Evolutionary conservation across 2,888 invertebrate species (phyloP).

Genomic region (Nebria brevicollis): DNA sequence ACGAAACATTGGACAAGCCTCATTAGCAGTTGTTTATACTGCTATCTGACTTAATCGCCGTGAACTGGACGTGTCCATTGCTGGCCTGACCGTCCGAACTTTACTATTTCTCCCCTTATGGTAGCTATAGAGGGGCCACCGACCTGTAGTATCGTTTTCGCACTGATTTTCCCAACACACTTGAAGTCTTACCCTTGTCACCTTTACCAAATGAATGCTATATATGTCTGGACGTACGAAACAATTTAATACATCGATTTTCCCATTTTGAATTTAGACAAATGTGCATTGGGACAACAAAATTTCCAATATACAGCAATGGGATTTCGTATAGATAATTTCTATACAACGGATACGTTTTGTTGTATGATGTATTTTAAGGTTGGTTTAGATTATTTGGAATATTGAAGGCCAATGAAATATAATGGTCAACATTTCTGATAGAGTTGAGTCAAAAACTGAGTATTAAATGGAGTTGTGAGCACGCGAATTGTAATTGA

Average conservation of each 20-base stretch:
- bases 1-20: slow-evolving; percentile 33
- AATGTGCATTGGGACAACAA: background rate
- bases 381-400: background rate
- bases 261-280: background rate
- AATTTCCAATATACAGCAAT: too few species aligned
- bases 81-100: slow-evolving; percentile 22
- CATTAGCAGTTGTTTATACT: slow-evolving; percentile 32
- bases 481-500: slow-evolving; percentile 33
- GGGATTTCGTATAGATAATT: too few species aligned
- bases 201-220: background rate
- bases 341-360: too few species aligned
- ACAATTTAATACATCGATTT: background rate
- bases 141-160: background rate
- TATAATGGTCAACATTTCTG: background rate
- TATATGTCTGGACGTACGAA: background rate
- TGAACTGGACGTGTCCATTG: slow-evolving; percentile 27
- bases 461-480: background rate
- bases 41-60: slow-evolving; percentile 35
- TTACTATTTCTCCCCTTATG: background rate
- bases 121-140: background rate
- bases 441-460: background rate
- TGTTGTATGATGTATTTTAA: background rate
- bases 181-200: background rate
- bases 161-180: background rate
- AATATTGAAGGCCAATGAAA: background rate